These are phyloP conservation scores for Dasysyrphus albostriatus DNA, from an alignment of 2,888 invertebrate genomes.

Conservation along the genomic window DNA sequence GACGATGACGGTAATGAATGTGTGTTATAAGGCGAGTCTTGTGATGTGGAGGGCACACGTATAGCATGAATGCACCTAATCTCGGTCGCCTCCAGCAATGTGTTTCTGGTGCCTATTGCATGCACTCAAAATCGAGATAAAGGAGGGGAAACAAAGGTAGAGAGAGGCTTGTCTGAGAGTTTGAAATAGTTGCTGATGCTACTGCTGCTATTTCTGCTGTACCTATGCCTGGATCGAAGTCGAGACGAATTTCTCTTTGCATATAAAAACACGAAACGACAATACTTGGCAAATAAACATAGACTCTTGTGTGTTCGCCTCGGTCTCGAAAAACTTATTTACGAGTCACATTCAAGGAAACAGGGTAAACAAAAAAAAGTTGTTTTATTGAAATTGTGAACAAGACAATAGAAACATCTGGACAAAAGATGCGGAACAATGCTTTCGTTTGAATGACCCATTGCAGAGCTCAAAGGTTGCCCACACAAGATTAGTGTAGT, in stretches of 20 bases:
- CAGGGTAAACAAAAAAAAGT: slow-evolving; percentile 7
- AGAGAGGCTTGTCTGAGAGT: slow-evolving; percentile 19
- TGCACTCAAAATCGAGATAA: slow-evolving; percentile 25
- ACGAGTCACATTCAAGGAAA: slow-evolving; percentile 41
- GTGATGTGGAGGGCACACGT: slow-evolving; percentile 18
- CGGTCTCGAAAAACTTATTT: slow-evolving; percentile 39
- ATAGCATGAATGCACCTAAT: background rate
- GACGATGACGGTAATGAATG: slow-evolving; percentile 57
- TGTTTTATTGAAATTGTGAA: slow-evolving; percentile 29
- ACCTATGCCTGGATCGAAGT: background rate
- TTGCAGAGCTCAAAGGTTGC: slow-evolving; percentile 45
- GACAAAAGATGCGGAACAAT: slow-evolving; percentile 40
- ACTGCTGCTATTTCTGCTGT: background rate
- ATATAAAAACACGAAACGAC: slow-evolving; percentile 8
- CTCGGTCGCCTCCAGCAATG: slow-evolving; percentile 27
- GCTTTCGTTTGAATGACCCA: slow-evolving; percentile 48
- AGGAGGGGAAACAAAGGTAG: slow-evolving; percentile 35
- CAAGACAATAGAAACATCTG: slow-evolving; percentile 53
- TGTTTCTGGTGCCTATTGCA: slow-evolving; percentile 10
- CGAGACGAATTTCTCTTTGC: slow-evolving; percentile 53
- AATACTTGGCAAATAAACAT: slow-evolving; percentile 8
- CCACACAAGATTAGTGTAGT: background rate
- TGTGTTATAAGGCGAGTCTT: slow-evolving; percentile 28
- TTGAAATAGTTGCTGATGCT: slow-evolving; percentile 15
- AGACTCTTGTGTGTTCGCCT: slow-evolving; percentile 27